Evolutionary conservation across 2,797 vertebrate genomes (phyloP), one percentile per base, ranked within the genome.

Genomic region (Coilia nasus): DNA sequence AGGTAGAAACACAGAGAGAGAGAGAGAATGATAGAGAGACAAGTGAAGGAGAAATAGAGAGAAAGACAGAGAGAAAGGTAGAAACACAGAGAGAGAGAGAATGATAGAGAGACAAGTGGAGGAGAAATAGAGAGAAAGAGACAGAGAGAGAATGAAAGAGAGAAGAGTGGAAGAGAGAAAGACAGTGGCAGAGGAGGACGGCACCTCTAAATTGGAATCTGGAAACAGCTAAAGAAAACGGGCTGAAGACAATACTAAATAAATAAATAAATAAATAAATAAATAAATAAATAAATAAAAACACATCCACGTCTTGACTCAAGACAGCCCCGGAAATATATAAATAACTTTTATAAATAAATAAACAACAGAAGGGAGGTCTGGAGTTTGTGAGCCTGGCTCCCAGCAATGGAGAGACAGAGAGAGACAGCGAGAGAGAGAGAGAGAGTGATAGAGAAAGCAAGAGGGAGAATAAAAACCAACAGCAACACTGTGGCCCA

Each of bases 391-490:
- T 67, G 23, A 67, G 62, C 62, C 64, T 71, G 12, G 64, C 64
- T 71, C 64, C 64, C 25, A 71, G 64, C 64, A 35, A 71, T 71
- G 11, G 46, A 85, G 28, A 23, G 47, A 31, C 23, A 28, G 17
- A 25, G 25, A 71, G 31, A n/a, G 25, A 7, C 21, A 50, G 64
- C 44, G 83, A 91, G 89, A 89, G 88, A 90, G 60, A 82, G 88
- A 87, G 85, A 86, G 87, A 89, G 47, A 78, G 67, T 89, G 85
- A 82, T 88, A 90, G 91, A 90, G 91, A 91, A 91, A 89, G 91
- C 87, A 86, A 85, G 44, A 85, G 83, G 89, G 92, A 23, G 23
- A 5, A 62, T 1, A 71, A 78, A 78, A 35, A 78, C 19, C 31
- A 78, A 78, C 14, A 78, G 31, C 71, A 78, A 78, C 71, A 78